phyloP scores from a whole-genome alignment of 2,797 vertebrate species.

The Argentina silus region DNA sequence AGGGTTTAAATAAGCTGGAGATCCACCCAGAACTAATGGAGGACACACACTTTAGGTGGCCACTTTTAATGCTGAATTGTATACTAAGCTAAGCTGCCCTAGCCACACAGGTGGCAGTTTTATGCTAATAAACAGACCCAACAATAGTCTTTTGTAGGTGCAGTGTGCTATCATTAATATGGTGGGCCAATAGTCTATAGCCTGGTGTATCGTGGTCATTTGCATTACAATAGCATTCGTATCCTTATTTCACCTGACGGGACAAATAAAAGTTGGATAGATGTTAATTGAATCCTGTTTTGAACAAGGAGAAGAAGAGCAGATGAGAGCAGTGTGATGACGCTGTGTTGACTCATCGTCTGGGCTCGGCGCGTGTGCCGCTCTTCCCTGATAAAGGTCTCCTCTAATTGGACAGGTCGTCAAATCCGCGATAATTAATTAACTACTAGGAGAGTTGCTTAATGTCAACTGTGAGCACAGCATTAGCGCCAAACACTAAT shows the following conservation, averaged over 20 bases:
- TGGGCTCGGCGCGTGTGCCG: conserved; percentile 1
- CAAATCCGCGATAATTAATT: conserved; percentile 19
- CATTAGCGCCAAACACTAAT: conserved; percentile 10
- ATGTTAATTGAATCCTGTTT: too few relatives aligned
- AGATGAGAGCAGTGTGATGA: background rate
- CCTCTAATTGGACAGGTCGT: conserved; percentile 26
- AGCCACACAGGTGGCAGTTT: too few relatives aligned
- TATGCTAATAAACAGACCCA: too few relatives aligned
- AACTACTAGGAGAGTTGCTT: conserved; percentile 16
- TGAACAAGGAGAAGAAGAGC: too few relatives aligned
- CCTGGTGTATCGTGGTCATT: background rate
- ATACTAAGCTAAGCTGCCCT: too few relatives aligned
- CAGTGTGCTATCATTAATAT: background rate
- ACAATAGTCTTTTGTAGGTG: background rate
- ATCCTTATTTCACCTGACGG: too few relatives aligned
- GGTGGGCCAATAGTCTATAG: background rate
- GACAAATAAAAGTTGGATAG: too few relatives aligned
- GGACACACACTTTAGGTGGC: too few relatives aligned
- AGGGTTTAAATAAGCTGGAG: too few relatives aligned
- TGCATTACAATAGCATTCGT: too few relatives aligned
- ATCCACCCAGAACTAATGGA: too few relatives aligned
- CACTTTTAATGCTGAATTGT: too few relatives aligned
- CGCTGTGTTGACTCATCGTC: conserved; percentile 11
- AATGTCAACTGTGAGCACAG: conserved; percentile 51
- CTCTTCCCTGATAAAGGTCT: conserved; percentile 43